Evolutionary conservation across 1,140 invertebrate species (phyloP), one percentile per base, ranked within the genome.

Genomic region (Drosophila kurseongensis): DNA sequence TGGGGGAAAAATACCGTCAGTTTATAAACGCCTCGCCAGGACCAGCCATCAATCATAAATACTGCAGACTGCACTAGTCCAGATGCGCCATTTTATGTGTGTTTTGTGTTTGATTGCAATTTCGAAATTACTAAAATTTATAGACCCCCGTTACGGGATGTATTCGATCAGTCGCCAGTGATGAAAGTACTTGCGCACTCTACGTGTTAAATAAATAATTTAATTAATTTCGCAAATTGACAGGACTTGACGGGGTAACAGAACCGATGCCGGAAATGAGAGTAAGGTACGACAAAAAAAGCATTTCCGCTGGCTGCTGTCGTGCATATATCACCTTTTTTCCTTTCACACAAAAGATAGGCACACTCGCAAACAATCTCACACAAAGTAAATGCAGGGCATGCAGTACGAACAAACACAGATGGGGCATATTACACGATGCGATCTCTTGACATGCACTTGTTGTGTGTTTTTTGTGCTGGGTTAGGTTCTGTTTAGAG

Each of bases 211-310:
- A 88, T 88, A 88, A 83, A 83, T 88, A 88, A 88, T 88, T 89
- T 89, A 80, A 89, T 88, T 88, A 88, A 88, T 88, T 80, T 88
- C 63, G 38, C 56, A 77, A 80, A 88, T 88, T 88, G 84, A 88
- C 83, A 80, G 73, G 42, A 45, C 76, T 76, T 71, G 75, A 78
- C 62, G 66, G 66, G 47, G 48, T 44, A 55, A 65, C 66, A 60
- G 44, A 32, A 38, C 52, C 52, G 54, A 56, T 71, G 60, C 45
- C 62, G 67, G 61, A 82, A 61, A 76, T 66, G 47, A 48, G 59
- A 42, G 44, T n/a, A 69, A 42, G 10, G 18, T 42, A 52, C 13
- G 36, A 40, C 23, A 52, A 35, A 18, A 44, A 66, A 63, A 78
- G 57, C 50, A 61, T 41, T 79, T 66, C 54, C 67, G 61, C 60